Percentiles rank a stretch among this genome's conserved stretches.
phyloP scores from a whole-genome alignment of 2,888 invertebrate species.

The Lycaena phlaeas region DNA sequence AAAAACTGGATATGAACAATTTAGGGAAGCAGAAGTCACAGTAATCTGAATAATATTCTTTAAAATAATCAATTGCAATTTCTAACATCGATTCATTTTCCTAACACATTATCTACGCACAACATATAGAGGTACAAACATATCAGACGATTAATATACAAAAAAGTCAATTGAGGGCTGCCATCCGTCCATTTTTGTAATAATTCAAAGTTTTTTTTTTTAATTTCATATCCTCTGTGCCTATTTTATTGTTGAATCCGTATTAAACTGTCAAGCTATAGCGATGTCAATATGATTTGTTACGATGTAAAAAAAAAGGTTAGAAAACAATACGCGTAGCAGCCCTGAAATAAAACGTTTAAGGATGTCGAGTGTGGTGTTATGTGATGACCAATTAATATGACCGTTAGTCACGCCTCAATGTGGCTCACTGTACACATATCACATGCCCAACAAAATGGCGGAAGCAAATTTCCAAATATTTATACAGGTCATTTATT shows the following conservation, averaged over 20 bases:
- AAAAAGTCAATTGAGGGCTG: constrained; percentile 3
- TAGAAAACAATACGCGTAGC: too few relatives aligned
- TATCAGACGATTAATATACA: constrained; percentile 2
- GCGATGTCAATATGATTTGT: too few relatives aligned
- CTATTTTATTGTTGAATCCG: too few relatives aligned
- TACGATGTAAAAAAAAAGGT: too few relatives aligned
- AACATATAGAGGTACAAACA: constrained; percentile 9
- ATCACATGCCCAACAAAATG: neutral
- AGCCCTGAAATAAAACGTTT: neutral
- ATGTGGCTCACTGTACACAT: constrained; percentile 12
- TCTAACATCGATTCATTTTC: constrained; percentile 4
- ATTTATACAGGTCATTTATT: neutral
- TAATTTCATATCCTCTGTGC: too few relatives aligned
- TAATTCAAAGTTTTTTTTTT: too few relatives aligned
- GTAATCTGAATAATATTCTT: neutral
- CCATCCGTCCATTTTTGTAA: neutral
- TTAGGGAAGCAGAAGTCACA: too few relatives aligned
- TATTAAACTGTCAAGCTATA: too few relatives aligned
- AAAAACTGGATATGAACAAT: too few relatives aligned
- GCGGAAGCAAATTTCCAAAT: neutral
- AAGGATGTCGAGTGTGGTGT: constrained; percentile 7
- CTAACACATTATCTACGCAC: constrained; percentile 8
- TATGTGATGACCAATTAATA: constrained; percentile 3
- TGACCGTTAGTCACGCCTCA: constrained; percentile 9
- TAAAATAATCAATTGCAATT: neutral